phyloP scores from a whole-genome alignment of 2,113 vertebrate species.

The Phoxinus phoxinus region DNA sequence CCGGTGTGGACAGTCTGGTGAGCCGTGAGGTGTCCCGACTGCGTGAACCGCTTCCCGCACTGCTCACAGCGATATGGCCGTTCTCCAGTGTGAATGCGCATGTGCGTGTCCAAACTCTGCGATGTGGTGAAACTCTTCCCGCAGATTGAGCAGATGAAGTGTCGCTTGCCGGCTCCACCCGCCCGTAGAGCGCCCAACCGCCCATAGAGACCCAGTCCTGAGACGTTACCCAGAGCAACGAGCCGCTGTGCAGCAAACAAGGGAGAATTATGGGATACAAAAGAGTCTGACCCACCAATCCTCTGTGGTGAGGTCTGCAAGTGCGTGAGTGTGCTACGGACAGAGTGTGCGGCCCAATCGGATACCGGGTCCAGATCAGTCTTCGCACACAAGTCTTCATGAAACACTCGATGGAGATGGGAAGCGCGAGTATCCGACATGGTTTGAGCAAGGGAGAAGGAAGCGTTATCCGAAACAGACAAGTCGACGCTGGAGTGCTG shows the following conservation, averaged over 20 bases:
- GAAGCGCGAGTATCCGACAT: neutral
- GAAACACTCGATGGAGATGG: conserved; percentile 21
- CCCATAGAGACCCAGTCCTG: conserved; percentile 50
- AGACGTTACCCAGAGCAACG: conserved; percentile 50
- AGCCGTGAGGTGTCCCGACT: conserved; percentile 77
- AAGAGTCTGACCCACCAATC: conserved; percentile 20
- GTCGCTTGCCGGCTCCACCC: conserved; percentile 28
- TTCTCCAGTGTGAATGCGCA: conserved; percentile 73
- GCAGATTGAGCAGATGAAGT: conserved; percentile 57
- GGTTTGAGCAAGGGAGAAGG: conserved; percentile 40
- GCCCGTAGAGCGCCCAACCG: conserved; percentile 31
- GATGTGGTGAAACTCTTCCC: conserved; percentile 58
- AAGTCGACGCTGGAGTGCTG: conserved; percentile 54
- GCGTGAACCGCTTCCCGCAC: conserved; percentile 77
- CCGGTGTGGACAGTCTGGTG: conserved; percentile 80
- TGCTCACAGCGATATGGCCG: conserved; percentile 74
- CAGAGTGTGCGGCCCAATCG: conserved; percentile 48
- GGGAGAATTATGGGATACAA: conserved; percentile 42
- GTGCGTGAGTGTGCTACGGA: conserved; percentile 31
- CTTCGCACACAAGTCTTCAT: conserved; percentile 48
- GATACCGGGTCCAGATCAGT: conserved; percentile 43
- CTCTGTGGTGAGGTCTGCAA: conserved; percentile 29
- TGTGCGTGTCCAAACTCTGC: conserved; percentile 57
- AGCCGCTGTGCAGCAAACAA: conserved; percentile 47
- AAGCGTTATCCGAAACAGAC: conserved; percentile 43